Evolutionary conservation across 2,797 vertebrate genomes (phyloP).

Genomic region (Iguana delicatissima): DNA sequence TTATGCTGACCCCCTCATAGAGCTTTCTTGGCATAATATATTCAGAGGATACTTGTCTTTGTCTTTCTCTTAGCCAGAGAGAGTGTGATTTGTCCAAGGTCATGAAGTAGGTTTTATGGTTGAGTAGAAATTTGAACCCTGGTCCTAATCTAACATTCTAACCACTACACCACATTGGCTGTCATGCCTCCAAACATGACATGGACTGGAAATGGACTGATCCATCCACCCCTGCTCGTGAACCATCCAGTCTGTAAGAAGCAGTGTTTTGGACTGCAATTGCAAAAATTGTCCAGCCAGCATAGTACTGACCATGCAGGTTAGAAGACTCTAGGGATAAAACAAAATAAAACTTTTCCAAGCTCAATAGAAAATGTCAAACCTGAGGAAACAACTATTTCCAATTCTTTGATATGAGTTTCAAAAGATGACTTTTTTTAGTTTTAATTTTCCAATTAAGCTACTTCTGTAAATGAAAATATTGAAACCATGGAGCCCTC

Average conservation of each 20-base stretch:
- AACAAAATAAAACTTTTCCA: background rate
- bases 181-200: no score
- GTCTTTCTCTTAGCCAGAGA: no score
- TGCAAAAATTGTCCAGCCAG: background rate
- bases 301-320: background rate
- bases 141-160: no score
- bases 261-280: background rate
- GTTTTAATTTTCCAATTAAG: background rate
- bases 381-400: background rate
- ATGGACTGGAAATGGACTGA: no score
- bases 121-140: no score
- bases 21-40: no score
- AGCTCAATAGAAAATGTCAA: background rate
- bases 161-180: no score
- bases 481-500: background rate
- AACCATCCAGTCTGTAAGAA: background rate
- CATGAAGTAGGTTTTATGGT: no score
- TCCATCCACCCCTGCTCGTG: background rate
- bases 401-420: background rate
- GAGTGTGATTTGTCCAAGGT: no score
- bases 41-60: no score
- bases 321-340: no score
- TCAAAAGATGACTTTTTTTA: background rate
- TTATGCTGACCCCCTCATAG: no score
- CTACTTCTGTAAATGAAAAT: slow-evolving; percentile 9